phyloP scores from a whole-genome alignment of 2,888 invertebrate genomes.

The Pasiphila rectangulata region DNA sequence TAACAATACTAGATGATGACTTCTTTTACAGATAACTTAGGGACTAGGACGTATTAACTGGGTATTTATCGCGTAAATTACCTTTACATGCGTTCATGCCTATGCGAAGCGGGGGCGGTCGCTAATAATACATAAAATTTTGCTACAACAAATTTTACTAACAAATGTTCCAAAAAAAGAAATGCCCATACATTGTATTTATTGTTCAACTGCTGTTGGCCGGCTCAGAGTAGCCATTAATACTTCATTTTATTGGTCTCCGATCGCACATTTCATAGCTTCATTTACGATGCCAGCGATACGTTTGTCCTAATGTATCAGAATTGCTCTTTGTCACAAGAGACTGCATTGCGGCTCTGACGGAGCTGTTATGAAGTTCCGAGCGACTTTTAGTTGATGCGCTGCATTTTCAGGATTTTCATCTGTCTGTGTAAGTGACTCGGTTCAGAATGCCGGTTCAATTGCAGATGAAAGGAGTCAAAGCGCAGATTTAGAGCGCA shows the following conservation, averaged over 20 bases:
- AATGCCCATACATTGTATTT: conserved; percentile 1
- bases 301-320: conserved; percentile 41
- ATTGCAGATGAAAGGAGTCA: too few species aligned
- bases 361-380: conserved; percentile 1
- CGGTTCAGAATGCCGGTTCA: too few species aligned
- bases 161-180: neutral
- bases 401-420: conserved; percentile 1
- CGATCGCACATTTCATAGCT: conserved; percentile 27
- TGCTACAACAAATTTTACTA: neutral
- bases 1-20: too few species aligned
- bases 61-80: too few species aligned
- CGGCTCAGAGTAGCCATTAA: conserved; percentile 20
- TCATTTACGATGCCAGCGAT: conserved; percentile 26
- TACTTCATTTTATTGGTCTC: conserved; percentile 19
- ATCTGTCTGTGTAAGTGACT: too few species aligned
- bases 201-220: conserved; percentile 9
- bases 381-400: neutral
- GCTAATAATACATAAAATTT: too few species aligned
- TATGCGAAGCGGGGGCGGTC: too few species aligned
- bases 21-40: too few species aligned
- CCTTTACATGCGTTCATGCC: too few species aligned
- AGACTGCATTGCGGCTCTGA: conserved; percentile 46
- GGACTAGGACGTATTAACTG: too few species aligned
- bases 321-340: conserved; percentile 41
- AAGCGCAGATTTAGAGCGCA: too few species aligned